Evolutionary conservation across 2,797 vertebrate genomes (phyloP).

Genomic region (Bradypus variegatus): DNA sequence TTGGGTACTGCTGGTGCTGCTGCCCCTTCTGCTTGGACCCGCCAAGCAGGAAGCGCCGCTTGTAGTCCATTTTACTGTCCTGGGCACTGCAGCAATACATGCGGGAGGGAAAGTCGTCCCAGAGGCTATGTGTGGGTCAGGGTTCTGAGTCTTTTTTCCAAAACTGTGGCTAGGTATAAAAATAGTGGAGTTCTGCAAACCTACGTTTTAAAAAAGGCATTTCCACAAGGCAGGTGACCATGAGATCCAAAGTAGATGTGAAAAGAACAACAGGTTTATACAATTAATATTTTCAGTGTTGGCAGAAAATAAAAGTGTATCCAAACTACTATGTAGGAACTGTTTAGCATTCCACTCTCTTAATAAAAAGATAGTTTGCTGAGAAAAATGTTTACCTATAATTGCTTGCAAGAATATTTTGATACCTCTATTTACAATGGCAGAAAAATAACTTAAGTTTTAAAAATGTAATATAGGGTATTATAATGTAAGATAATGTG

Average conservation of each 20-base stretch:
- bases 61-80: conserved; percentile 99
- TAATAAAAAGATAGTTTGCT: conserved; percentile 52
- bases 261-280: conserved; percentile 71
- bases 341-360: conserved; percentile 64
- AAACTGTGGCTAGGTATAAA: conserved; percentile 79
- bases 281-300: conserved; percentile 77
- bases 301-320: conserved; percentile 70
- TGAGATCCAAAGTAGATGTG: conserved; percentile 71
- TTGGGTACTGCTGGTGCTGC: conserved; percentile 97
- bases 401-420: conserved; percentile 59
- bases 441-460: conserved; percentile 72
- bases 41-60: conserved; percentile 99
- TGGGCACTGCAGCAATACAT: conserved; percentile 99
- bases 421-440: conserved; percentile 63
- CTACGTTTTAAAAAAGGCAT: conserved; percentile 87
- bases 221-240: conserved; percentile 78
- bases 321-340: conserved; percentile 66
- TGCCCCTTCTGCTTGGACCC: conserved; percentile 99
- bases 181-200: conserved; percentile 77
- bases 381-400: conserved; percentile 51
- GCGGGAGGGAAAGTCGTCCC: conserved; percentile 79
- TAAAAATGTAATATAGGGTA: conserved; percentile 66
- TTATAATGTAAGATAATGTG: conserved; percentile 60
- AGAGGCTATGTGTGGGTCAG: conserved; percentile 52
- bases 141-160: conserved; percentile 59